These are phyloP conservation scores for Melanostoma mellinum DNA, from an alignment of 2,888 invertebrate genomes.

Conservation along the genomic window DNA sequence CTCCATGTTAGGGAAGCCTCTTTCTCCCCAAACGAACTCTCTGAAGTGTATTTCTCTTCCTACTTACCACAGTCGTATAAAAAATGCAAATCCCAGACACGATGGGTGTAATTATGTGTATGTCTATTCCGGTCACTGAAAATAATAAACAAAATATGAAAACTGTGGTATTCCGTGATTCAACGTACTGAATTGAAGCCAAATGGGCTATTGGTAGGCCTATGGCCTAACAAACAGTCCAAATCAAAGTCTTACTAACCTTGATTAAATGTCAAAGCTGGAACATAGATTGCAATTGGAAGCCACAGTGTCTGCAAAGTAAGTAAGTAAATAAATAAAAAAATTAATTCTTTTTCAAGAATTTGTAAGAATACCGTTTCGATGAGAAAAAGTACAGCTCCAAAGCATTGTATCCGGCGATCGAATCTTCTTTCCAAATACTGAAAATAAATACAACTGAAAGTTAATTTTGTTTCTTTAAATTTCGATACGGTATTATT, in stretches of 20 bases:
- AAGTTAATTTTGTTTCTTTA: too few relatives aligned
- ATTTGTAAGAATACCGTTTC: constrained; percentile 83
- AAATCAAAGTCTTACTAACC: constrained; percentile 82
- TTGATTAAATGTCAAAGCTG: constrained; percentile 91
- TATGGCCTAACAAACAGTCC: too few relatives aligned
- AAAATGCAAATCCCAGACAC: constrained; percentile 91
- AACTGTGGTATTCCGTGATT: background rate
- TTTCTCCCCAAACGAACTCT: too few relatives aligned
- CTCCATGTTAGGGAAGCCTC: too few relatives aligned
- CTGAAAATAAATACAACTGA: constrained; percentile 79
- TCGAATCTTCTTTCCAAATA: constrained; percentile 89
- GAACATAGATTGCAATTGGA: constrained; percentile 85
- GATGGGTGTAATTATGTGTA: constrained; percentile 91
- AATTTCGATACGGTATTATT: too few relatives aligned
- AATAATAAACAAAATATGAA: background rate
- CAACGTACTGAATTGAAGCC: background rate
- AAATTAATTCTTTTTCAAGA: background rate
- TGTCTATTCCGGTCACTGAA: constrained; percentile 86
- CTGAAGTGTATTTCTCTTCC: too few relatives aligned
- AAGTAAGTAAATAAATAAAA: constrained; percentile 7
- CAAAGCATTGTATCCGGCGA: constrained; percentile 87
- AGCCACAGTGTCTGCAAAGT: constrained; percentile 77
- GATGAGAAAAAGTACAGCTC: constrained; percentile 87
- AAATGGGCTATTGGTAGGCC: background rate
- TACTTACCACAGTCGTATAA: constrained; percentile 93